Conservation (phyloP, 2,888 invertebrate genomes). For the Scaeva pyrastri region DNA sequence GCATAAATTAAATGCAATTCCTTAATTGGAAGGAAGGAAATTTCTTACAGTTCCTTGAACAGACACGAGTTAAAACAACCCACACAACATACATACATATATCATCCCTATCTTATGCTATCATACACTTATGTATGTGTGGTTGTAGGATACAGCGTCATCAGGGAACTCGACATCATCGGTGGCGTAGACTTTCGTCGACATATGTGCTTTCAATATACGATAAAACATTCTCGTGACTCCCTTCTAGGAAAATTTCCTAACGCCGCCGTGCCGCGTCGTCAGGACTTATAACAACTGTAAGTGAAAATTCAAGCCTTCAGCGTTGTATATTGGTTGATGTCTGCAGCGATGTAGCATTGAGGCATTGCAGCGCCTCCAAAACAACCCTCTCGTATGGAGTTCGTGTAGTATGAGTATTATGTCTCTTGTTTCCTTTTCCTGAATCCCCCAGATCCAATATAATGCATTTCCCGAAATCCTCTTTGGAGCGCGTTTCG, state of each 20-base stretch:
- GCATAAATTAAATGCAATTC: conserved; percentile 46
- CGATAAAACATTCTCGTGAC: not conserved
- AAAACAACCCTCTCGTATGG: not conserved
- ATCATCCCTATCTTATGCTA: not conserved
- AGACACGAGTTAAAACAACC: not conserved
- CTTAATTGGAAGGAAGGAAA: conserved; percentile 34
- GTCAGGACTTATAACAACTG: not conserved
- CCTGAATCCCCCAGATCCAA: conserved; percentile 25
- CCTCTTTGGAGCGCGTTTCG: conserved; percentile 17
- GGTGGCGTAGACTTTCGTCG: too few species aligned
- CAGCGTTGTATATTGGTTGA: too few species aligned
- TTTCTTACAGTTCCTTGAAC: conserved; percentile 10
- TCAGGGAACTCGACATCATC: not conserved
- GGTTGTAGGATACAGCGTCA: not conserved
- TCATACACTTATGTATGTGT: not conserved
- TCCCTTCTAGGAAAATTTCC: not conserved
- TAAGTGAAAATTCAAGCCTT: not conserved
- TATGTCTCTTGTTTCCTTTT: conserved; percentile 9
- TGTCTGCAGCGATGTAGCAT: not conserved
- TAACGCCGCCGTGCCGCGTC: not conserved
- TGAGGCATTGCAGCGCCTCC: not conserved
- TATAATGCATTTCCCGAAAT: conserved; percentile 36
- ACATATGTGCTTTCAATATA: conserved; percentile 26
- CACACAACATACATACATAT: not conserved
- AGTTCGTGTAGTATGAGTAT: too few species aligned